Conservation (phyloP, 1,140 invertebrate genomes). For the Drosophila mojavensis region DNA sequence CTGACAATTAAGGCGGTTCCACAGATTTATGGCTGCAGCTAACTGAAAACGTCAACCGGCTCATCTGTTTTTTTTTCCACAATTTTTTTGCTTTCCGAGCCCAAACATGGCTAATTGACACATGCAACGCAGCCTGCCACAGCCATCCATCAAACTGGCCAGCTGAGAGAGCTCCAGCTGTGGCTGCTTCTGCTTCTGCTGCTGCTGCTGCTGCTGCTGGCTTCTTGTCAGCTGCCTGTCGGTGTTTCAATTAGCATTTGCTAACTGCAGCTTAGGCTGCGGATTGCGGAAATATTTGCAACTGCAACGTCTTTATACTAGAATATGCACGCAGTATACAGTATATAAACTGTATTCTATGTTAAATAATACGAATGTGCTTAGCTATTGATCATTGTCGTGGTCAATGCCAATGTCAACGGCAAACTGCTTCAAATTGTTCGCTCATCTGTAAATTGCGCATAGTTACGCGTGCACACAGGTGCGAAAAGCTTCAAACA, state of each 20-base stretch:
- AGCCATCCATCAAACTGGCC: conserved; percentile 52
- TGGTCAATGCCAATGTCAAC: conserved; percentile 30
- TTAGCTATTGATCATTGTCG: conserved; percentile 43
- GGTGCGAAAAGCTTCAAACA: conserved; percentile 5
- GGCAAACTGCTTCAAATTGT: conserved; percentile 58
- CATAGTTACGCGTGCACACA: conserved; percentile 43
- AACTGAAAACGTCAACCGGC: conserved; percentile 11
- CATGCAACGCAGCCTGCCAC: conserved; percentile 47
- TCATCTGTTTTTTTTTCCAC: conserved; percentile 8
- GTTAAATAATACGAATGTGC: conserved; percentile 24
- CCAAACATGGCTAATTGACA: conserved; percentile 73
- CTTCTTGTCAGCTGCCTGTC: conserved; percentile 49
- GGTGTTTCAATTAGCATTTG: conserved; percentile 60
- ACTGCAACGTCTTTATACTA: conserved; percentile 13
- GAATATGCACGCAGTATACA: neutral
- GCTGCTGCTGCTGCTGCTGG: conserved; percentile 31
- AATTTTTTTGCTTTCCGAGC: neutral
- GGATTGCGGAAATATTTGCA: conserved; percentile 63
- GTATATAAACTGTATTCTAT: conserved; percentile 20
- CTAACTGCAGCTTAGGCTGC: conserved; percentile 30
- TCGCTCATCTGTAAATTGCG: conserved; percentile 54
- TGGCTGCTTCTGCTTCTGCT: conserved; percentile 27
- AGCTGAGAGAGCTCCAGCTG: conserved; percentile 32
- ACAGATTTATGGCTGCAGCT: conserved; percentile 31
- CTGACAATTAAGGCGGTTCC: conserved; percentile 29